Conservation (phyloP, 2,113 vertebrate species). For the Grallaria varia region DNA sequence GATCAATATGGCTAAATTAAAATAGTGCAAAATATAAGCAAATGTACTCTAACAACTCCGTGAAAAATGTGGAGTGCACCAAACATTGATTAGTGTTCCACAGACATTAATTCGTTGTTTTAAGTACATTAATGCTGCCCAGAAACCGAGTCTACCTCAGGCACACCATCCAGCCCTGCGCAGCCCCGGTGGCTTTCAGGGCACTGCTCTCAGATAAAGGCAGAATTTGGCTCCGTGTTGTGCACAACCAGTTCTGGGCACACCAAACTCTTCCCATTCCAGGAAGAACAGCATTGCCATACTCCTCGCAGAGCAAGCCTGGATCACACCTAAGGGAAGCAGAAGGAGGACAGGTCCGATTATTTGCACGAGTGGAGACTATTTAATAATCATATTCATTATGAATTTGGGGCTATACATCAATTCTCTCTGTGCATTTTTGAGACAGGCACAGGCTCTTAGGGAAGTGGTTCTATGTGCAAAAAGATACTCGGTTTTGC, state of each 20-base stretch:
- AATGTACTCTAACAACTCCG: conserved; percentile 79
- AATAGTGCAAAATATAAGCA: conserved; percentile 85
- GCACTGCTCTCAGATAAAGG: neutral
- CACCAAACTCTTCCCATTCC: neutral
- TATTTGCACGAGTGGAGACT: neutral
- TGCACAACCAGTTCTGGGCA: neutral
- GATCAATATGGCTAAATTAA: conserved; percentile 84
- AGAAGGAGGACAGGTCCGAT: neutral
- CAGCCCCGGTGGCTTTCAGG: neutral
- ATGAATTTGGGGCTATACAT: conserved; percentile 45
- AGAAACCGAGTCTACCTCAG: neutral
- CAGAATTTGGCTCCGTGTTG: neutral
- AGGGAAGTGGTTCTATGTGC: conserved; percentile 13
- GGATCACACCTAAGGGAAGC: conserved; percentile 1
- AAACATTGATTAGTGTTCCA: conserved; percentile 73
- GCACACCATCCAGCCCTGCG: neutral
- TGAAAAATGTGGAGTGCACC: conserved; percentile 75
- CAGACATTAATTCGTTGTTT: conserved; percentile 32
- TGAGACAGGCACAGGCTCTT: conserved; percentile 47
- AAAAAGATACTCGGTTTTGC: conserved; percentile 41
- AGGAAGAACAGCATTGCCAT: neutral
- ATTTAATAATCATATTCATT: conserved; percentile 24
- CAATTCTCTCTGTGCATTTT: neutral
- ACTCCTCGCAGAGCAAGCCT: fast-evolving
- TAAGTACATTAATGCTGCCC: conserved; percentile 36